These are phyloP conservation scores for Elaphurus davidianus DNA, from an alignment of 2,113 vertebrate species.

Conservation along the genomic window DNA sequence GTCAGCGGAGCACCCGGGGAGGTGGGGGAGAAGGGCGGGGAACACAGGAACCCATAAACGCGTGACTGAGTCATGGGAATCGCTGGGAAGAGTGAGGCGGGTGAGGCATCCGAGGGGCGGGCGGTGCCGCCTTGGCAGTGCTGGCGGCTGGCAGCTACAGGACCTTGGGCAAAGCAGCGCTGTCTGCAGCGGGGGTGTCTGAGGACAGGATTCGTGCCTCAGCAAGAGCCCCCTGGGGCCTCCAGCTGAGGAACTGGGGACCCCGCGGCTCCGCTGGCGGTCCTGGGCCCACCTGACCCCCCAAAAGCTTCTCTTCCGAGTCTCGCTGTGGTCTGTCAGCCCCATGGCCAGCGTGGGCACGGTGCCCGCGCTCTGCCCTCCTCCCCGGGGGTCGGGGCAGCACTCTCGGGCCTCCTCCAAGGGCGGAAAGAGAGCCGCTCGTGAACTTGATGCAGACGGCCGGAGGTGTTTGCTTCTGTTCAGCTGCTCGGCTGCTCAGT, in stretches of 20 bases:
- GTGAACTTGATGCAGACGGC: not conserved
- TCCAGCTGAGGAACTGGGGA: not conserved
- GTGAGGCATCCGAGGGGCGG: not conserved
- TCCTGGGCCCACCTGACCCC: fast-evolving
- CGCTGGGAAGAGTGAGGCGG: not conserved
- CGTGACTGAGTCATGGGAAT: fast-evolving
- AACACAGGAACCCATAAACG: fast-evolving
- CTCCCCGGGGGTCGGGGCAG: not conserved
- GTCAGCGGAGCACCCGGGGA: fast-evolving
- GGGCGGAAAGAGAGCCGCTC: not conserved
- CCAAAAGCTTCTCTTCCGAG: fast-evolving
- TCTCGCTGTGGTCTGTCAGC: fast-evolving
- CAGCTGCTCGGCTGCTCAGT: not conserved
- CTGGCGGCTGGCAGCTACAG: not conserved
- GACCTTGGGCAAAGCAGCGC: fast-evolving
- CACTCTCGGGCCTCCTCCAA: not conserved
- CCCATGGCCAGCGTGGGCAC: not conserved
- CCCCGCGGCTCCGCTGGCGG: not conserved
- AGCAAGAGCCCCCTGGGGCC: fast-evolving
- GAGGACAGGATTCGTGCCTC: fast-evolving
- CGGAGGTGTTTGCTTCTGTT: not conserved
- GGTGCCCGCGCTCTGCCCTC: not conserved
- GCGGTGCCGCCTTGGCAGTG: fast-evolving
- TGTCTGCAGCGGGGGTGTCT: fast-evolving
- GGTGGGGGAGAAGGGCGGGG: not conserved